phyloP scores from a whole-genome alignment of 1,140 invertebrate species.

The Nebria ingens region DNA sequence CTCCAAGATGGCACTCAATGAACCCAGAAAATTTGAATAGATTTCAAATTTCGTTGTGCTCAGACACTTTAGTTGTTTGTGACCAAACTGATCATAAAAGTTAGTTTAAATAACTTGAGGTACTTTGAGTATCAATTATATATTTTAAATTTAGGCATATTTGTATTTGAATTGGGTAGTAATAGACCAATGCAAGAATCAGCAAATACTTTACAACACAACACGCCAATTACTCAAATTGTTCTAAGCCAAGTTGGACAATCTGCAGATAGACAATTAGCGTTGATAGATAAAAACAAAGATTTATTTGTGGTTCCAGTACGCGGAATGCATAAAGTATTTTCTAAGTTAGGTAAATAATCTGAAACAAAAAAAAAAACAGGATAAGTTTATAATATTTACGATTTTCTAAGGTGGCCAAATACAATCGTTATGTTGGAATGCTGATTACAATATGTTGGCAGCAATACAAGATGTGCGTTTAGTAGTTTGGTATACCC shows the following conservation, averaged over 20 bases:
- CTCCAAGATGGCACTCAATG: conserved; percentile 66
- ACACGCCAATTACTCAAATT: conserved; percentile 57
- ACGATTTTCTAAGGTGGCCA: conserved; percentile 47
- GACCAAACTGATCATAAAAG: conserved; percentile 73
- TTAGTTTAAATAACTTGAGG: conserved; percentile 32
- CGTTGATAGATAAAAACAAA: conserved; percentile 70
- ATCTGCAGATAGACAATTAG: conserved; percentile 43
- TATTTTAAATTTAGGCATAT: conserved; percentile 53
- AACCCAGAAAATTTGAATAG: conserved; percentile 38
- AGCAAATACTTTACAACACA: conserved; percentile 45
- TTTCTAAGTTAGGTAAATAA: conserved; percentile 61
- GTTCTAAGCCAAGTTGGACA: conserved; percentile 69
- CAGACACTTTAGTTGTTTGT: conserved; percentile 72
- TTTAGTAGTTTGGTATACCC: conserved; percentile 80
- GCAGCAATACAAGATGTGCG: conserved; percentile 72
- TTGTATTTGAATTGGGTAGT: conserved; percentile 72
- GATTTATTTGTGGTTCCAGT: conserved; percentile 69
- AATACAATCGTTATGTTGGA: conserved; percentile 73
- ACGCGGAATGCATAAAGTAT: conserved; percentile 49
- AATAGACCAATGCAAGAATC: conserved; percentile 59
- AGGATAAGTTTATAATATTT: background rate
- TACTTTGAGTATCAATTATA: conserved; percentile 9
- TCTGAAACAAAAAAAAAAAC: background rate
- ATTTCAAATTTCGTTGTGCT: conserved; percentile 53
- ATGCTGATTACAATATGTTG: conserved; percentile 71